Evolutionary conservation across 2,797 vertebrate species (phyloP).

Genomic region (Staurois parvus): DNA sequence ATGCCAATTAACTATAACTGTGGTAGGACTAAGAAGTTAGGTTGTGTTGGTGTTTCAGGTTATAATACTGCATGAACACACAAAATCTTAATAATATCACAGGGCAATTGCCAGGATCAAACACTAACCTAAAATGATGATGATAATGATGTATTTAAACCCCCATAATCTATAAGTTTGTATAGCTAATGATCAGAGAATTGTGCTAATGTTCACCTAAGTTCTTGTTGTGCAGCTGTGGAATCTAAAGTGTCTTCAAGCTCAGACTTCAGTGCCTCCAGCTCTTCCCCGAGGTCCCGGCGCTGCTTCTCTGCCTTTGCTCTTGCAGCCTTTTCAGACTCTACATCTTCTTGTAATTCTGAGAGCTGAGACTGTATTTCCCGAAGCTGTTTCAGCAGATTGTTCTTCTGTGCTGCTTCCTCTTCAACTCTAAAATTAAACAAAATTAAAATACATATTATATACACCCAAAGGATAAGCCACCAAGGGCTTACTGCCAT

Average conservation of each 20-base stretch:
- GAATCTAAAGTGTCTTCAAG: constrained; percentile 91
- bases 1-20: no score
- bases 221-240: constrained; percentile 90
- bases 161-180: not conserved
- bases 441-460: not conserved
- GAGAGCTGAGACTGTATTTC: constrained; percentile 87
- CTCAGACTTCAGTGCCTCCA: constrained; percentile 89
- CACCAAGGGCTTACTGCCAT: not conserved
- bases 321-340: constrained; percentile 83
- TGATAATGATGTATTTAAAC: not conserved
- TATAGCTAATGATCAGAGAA: no score
- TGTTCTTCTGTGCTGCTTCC: constrained; percentile 80
- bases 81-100: no score
- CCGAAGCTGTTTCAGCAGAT: constrained; percentile 82
- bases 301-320: constrained; percentile 90
- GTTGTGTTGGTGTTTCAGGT: no score
- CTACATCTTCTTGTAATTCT: constrained; percentile 89
- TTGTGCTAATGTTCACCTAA: constrained; percentile 76
- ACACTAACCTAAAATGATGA: no score
- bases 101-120: no score
- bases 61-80: no score
- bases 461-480: not conserved
- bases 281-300: constrained; percentile 87
- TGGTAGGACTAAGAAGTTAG: no score
- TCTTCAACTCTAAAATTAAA: constrained; percentile 80